Percentiles rank a stretch among this genome's conserved stretches.
Evolutionary conservation across 2,888 invertebrate genomes (phyloP).

Genomic region (Leistus spinibarbis): DNA sequence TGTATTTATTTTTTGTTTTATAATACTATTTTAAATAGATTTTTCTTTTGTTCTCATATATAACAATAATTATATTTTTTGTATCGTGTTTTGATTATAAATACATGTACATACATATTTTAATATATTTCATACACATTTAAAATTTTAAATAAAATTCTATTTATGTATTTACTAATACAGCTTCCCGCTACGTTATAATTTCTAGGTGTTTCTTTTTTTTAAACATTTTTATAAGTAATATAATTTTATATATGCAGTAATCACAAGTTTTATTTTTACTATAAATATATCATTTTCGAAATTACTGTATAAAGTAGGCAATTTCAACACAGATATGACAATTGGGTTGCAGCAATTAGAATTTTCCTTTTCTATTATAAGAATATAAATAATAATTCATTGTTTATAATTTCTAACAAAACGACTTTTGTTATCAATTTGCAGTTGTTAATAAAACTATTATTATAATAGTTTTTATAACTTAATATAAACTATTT

Average conservation of each 20-base stretch:
- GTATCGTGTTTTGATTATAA: background rate
- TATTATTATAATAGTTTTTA: background rate
- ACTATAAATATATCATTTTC: too few species aligned
- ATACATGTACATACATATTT: background rate
- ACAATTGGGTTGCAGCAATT: too few species aligned
- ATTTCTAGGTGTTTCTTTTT: background rate
- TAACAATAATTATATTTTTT: background rate
- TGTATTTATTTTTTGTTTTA: background rate
- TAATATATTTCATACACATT: background rate
- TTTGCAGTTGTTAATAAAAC: background rate
- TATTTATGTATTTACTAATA: background rate
- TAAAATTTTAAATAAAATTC: slow-evolving; percentile 1
- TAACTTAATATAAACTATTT: background rate
- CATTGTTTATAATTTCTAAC: too few species aligned
- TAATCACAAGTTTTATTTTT: too few species aligned
- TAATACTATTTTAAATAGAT: slow-evolving; percentile 7
- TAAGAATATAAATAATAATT: too few species aligned
- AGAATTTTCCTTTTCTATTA: too few species aligned
- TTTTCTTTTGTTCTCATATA: slow-evolving; percentile 19
- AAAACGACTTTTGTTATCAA: background rate
- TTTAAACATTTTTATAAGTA: background rate
- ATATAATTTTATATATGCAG: too few species aligned
- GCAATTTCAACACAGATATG: too few species aligned
- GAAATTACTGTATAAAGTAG: too few species aligned
- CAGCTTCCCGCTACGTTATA: background rate